phyloP scores from a whole-genome alignment of 2,888 invertebrate species.

The Ophion obscuratus region DNA sequence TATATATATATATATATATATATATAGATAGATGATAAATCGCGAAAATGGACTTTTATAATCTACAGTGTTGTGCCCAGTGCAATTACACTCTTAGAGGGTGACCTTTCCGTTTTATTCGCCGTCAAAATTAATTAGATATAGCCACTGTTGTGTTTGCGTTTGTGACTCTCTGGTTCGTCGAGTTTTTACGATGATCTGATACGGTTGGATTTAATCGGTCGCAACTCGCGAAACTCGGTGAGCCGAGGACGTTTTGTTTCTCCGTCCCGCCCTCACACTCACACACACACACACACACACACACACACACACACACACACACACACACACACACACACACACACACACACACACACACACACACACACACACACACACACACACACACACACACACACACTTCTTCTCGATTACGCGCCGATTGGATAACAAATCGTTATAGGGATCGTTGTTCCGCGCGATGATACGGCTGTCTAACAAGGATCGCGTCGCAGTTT shows the following conservation, averaged over 20 bases:
- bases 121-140: not conserved
- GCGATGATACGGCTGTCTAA: not conserved
- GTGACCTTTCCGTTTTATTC: not conserved
- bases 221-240: conserved; percentile 9
- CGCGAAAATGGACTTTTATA: too few relatives aligned
- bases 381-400: too few relatives aligned
- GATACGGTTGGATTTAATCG: conserved; percentile 51
- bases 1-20: too few relatives aligned
- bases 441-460: not conserved
- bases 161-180: not conserved
- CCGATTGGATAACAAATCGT: not conserved
- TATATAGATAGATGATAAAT: too few relatives aligned
- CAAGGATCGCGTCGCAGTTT: not conserved
- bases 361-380: too few relatives aligned
- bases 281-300: too few relatives aligned
- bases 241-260: conserved; percentile 38
- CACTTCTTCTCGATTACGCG: conserved; percentile 5
- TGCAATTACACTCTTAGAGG: not conserved
- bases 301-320: too few relatives aligned
- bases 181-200: conserved; percentile 21
- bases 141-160: not conserved
- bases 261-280: not conserved
- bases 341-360: not conserved
- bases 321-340: not conserved
- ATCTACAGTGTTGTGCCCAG: not conserved